A percentile compares a stretch with the other conserved stretches of the same genome.
phyloP scores from a whole-genome alignment of 2,888 invertebrate genomes.

The Chesias legatella region DNA sequence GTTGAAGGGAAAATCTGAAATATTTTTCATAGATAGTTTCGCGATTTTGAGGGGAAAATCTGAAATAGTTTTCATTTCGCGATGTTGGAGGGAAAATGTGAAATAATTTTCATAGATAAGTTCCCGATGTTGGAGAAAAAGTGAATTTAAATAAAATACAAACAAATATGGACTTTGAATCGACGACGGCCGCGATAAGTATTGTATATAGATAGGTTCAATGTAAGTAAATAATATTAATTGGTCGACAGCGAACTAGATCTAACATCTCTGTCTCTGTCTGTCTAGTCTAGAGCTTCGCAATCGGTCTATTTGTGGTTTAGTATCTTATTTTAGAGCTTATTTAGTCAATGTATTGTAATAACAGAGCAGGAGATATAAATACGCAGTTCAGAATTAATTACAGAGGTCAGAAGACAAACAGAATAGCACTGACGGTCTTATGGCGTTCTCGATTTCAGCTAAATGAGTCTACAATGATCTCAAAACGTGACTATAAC shows the following conservation, averaged over 20 bases:
- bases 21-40: too few relatives aligned
- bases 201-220: conserved; percentile 9
- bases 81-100: too few relatives aligned
- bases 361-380: conserved; percentile 20
- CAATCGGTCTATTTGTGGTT: background rate
- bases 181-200: conserved; percentile 9
- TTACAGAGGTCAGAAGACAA: conserved; percentile 45
- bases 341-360: conserved; percentile 26
- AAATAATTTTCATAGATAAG: too few relatives aligned
- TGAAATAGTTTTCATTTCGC: too few relatives aligned
- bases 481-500: conserved; percentile 6
- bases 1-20: too few relatives aligned
- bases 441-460: conserved; percentile 24
- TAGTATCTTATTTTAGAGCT: conserved; percentile 10
- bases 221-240: conserved; percentile 34
- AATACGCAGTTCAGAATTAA: conserved; percentile 32
- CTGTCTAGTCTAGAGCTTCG: conserved; percentile 2
- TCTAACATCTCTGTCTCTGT: conserved; percentile 3
- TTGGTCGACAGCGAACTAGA: conserved; percentile 10
- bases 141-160: conserved; percentile 6
- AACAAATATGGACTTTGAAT: conserved; percentile 17
- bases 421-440: conserved; percentile 34
- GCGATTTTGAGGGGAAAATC: too few relatives aligned
- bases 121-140: background rate
- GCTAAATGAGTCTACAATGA: background rate